phyloP scores from a whole-genome alignment of 2,888 invertebrate genomes.

The Caenorhabditis doughertyi region DNA sequence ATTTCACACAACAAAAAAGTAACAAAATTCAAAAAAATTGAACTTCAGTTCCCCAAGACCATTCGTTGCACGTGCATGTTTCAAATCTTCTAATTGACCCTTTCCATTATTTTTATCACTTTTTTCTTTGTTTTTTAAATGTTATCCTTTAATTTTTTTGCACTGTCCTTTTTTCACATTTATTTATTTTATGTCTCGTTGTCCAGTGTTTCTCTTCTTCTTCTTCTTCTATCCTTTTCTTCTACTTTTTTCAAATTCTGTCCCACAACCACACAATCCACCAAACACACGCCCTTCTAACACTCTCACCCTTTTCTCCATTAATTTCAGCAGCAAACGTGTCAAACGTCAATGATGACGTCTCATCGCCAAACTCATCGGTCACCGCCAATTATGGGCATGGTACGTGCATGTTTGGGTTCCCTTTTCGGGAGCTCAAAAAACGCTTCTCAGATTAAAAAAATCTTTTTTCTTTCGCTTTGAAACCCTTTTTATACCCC shows the following conservation, averaged over 20 bases:
- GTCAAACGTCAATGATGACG: conserved; percentile 38
- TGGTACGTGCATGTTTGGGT: conserved; percentile 39
- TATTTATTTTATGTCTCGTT: conserved; percentile 9
- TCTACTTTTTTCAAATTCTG: background rate
- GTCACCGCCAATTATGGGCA: conserved; percentile 64
- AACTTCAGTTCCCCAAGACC: too few relatives aligned
- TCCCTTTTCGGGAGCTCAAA: too few relatives aligned
- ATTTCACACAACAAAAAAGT: too few relatives aligned
- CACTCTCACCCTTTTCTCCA: conserved; percentile 34
- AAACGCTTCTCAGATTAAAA: background rate
- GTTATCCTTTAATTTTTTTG: conserved; percentile 7
- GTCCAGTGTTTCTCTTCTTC: conserved; percentile 10
- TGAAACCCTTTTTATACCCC: conserved; percentile 2
- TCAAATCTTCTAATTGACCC: too few relatives aligned
- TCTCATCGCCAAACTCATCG: conserved; percentile 51
- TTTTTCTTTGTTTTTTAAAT: conserved; percentile 16
- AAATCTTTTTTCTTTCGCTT: conserved; percentile 39
- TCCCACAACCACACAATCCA: background rate
- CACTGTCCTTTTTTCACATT: background rate
- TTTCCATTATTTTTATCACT: conserved; percentile 2
- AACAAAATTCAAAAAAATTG: too few relatives aligned
- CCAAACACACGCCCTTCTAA: conserved; percentile 25
- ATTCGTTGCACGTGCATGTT: too few relatives aligned
- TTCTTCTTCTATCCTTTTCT: conserved; percentile 15
- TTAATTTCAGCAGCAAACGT: conserved; percentile 58